Percentiles rank a stretch among this genome's conserved stretches.
These are phyloP conservation scores for Lindbergichthys nudifrons DNA, from an alignment of 2,797 vertebrate species.

Conservation along the genomic window DNA sequence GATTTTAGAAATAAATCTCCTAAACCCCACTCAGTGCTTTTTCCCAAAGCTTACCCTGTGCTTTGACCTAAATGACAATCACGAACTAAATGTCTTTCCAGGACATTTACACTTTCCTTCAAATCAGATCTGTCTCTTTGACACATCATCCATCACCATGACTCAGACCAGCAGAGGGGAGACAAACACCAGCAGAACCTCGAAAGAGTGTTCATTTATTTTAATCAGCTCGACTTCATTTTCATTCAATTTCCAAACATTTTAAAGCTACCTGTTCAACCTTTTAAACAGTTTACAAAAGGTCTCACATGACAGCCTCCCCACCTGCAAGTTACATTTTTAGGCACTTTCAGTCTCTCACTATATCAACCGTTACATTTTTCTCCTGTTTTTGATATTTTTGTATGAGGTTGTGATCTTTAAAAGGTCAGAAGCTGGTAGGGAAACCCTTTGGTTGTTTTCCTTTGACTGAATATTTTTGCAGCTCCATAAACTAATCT, in stretches of 20 bases:
- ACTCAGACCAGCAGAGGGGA: conserved; percentile 21
- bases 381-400: conserved; percentile 23
- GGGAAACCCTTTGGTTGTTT: conserved; percentile 46
- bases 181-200: conserved; percentile 35
- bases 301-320: not conserved
- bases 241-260: conserved; percentile 28
- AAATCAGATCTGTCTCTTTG: not conserved
- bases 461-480: conserved; percentile 66
- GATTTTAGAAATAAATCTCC: conserved; percentile 6
- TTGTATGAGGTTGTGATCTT: conserved; percentile 45
- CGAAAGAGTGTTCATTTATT: conserved; percentile 3
- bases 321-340: conserved; percentile 37
- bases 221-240: conserved; percentile 1
- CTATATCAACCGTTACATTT: conserved; percentile 40
- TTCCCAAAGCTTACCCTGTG: not conserved
- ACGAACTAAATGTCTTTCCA: not conserved
- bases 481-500: conserved; percentile 72
- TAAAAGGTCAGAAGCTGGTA: conserved; percentile 49
- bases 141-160: not conserved
- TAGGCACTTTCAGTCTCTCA: conserved; percentile 71
- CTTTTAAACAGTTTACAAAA: conserved; percentile 16
- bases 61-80: conserved; percentile 49
- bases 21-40: not conserved
- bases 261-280: conserved; percentile 6
- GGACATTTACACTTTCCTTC: not conserved